phyloP scores from a whole-genome alignment of 30 jellyfish, hydroid and myxozoan genomes.

The Phacellophora camtschatica region DNA sequence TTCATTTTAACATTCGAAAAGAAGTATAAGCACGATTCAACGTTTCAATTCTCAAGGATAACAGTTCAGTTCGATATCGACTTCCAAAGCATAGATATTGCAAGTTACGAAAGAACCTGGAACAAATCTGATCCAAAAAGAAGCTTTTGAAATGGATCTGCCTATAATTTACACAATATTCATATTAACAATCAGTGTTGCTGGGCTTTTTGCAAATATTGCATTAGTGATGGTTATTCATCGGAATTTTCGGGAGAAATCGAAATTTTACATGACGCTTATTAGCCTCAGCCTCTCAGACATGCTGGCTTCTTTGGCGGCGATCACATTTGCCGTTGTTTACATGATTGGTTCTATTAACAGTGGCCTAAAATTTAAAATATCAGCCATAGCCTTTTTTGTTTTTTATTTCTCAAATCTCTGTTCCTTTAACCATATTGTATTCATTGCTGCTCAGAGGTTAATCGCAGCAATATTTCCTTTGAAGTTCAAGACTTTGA shows the following conservation, averaged over 20 bases:
- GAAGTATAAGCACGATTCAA: too few relatives aligned
- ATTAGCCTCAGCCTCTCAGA: conserved; percentile 23
- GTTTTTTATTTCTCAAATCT: conserved; percentile 7
- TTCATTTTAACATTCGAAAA: too few relatives aligned
- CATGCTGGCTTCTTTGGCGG: not conserved
- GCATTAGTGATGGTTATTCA: not conserved
- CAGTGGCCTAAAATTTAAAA: not conserved
- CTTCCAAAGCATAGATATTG: too few relatives aligned
- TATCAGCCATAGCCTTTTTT: not conserved
- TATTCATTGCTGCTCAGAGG: conserved; percentile 2
- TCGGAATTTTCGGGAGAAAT: not conserved
- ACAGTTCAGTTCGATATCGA: too few relatives aligned
- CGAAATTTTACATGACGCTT: conserved; percentile 1
- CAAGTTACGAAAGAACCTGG: too few relatives aligned
- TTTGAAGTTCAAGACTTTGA: not conserved
- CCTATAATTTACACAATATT: not conserved
- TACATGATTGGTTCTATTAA: not conserved
- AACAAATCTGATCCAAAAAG: too few relatives aligned
- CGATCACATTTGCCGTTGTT: not conserved
- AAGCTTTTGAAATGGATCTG: conserved; percentile 12
- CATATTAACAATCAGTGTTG: not conserved
- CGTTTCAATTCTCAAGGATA: too few relatives aligned
- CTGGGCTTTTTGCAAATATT: not conserved
- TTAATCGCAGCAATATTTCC: conserved; percentile 20
- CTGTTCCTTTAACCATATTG: not conserved